Evolutionary conservation across 2,797 vertebrate species (phyloP), one percentile per base, ranked within the genome.

Genomic region (Enteromius afrohamiltoni): DNA sequence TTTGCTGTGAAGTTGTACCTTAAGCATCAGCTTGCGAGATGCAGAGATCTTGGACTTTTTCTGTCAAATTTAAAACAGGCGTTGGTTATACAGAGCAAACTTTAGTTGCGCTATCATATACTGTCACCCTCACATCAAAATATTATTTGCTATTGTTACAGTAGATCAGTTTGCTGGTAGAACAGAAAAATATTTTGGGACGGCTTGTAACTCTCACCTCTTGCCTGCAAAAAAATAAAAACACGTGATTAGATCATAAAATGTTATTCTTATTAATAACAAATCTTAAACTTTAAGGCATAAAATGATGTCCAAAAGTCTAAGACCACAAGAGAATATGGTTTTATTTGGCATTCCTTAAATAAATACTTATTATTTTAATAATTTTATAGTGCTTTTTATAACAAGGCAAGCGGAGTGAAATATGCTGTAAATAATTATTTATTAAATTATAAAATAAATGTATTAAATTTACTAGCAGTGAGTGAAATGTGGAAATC

Each of bases 11-110:
- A 53, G 26, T 86, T 93, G 93, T 88, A 98, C 98, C 97, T 99
- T 99, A 68, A 99, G 92, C 93, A 98, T 83, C 85, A 99, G 96
- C 87, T 98, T 99, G 73, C 97, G 96, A 3, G 98, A 99, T 21
- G 98, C 98, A 8, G 97, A 96, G 91, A 99, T 99, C 94, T 99
- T 99, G 80, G 96, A 94, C 95, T 98, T 99, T 90, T 94, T 97
- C 97, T 98, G 88, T 37, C 21, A 83, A 77, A 31, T 79, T 75
- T 49, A 29, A 77, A 26, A 42, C 0, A 64, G 7, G 45, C 8
- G 42, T 86, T 53, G 26, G 29, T 53, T 70, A 77, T 29, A 80
- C 42, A 70, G 21, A 19, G 29, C 42, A 42, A 13, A 26, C 14
- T 21, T 64, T 26, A 21, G 73, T 9, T 68, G 37, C 9, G 4